phyloP scores from a whole-genome alignment of 2,888 invertebrate genomes.

The Andrena trimmerana region DNA sequence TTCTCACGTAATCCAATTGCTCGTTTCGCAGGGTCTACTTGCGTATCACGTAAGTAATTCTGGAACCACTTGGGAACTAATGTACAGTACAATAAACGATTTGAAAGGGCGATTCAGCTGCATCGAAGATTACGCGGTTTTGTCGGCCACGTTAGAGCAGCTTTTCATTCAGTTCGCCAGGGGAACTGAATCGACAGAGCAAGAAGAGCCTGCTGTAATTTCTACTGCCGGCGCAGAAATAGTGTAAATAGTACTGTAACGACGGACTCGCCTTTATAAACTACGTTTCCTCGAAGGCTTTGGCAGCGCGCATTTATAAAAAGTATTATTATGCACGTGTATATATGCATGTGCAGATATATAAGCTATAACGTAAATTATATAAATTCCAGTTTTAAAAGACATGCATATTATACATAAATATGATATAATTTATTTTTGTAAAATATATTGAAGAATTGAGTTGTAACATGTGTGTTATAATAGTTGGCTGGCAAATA shows the following conservation, averaged over 20 bases:
- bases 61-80: conserved; percentile 79
- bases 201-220: background rate
- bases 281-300: background rate
- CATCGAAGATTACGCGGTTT: conserved; percentile 82
- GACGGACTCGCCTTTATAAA: background rate
- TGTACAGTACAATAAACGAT: conserved; percentile 80
- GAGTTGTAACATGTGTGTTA: background rate
- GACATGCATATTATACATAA: background rate
- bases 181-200: conserved; percentile 63
- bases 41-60: conserved; percentile 80
- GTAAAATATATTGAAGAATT: conserved; percentile 1
- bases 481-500: background rate
- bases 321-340: background rate
- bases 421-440: conserved; percentile 12
- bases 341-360: background rate
- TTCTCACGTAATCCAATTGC: conserved; percentile 1
- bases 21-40: conserved; percentile 75
- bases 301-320: background rate
- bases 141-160: conserved; percentile 83
- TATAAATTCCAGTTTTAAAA: background rate
- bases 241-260: conserved; percentile 33
- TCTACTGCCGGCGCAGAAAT: conserved; percentile 22
- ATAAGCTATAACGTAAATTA: background rate
- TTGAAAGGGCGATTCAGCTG: conserved; percentile 77
- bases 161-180: conserved; percentile 83